Evolutionary conservation across 2,113 vertebrate species (phyloP).

Genomic region (Parus major): DNA sequence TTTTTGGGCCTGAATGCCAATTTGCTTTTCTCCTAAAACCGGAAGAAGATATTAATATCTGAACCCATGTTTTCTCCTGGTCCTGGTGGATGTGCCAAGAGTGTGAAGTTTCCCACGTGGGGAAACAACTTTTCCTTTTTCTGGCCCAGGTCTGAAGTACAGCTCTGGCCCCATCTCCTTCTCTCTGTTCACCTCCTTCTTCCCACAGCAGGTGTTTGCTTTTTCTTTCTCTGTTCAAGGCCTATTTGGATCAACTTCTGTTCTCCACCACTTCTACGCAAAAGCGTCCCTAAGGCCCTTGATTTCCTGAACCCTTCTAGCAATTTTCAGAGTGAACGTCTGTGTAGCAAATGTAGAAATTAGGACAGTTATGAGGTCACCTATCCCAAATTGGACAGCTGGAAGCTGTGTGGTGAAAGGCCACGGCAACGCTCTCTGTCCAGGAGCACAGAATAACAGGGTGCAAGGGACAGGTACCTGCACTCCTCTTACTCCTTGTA

Average conservation of each 20-base stretch:
- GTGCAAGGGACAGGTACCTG: neutral
- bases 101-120: neutral
- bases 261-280: neutral
- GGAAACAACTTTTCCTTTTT: neutral
- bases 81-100: neutral
- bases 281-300: neutral
- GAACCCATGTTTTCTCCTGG: neutral
- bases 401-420: neutral
- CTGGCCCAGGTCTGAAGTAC: no score
- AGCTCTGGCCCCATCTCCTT: neutral
- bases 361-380: constrained; percentile 3
- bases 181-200: neutral
- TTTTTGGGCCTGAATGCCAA: neutral
- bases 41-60: neutral
- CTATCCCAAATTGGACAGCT: neutral
- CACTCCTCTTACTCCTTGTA: accelerated
- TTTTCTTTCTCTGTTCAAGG: neutral
- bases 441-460: neutral
- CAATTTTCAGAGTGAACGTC: neutral
- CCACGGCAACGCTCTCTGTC: accelerated
- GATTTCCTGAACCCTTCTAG: neutral
- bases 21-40: neutral
- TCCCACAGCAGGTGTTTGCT: neutral
- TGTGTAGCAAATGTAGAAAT: neutral
- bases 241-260: neutral